Percentiles rank a stretch among this genome's conserved stretches.
Evolutionary conservation across 1,140 invertebrate genomes (phyloP).

Genomic region (Papilio xuthus): DNA sequence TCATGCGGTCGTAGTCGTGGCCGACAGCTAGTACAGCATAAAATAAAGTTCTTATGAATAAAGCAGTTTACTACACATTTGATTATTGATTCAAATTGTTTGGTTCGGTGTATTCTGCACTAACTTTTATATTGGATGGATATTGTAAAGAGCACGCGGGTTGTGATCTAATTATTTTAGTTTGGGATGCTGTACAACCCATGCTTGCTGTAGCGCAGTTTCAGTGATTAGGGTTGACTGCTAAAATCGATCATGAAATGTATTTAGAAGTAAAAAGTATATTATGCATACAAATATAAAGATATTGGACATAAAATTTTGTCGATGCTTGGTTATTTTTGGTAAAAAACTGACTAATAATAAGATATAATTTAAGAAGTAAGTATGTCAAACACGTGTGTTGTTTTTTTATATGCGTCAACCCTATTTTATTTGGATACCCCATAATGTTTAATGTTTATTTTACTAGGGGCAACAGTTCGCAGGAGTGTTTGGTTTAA

Average conservation of each 20-base stretch:
- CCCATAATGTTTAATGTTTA: constrained; percentile 53
- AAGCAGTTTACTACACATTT: neutral
- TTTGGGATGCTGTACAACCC: constrained; percentile 52
- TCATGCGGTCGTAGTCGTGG: no score
- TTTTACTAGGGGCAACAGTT: constrained; percentile 61
- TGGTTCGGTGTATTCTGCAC: neutral
- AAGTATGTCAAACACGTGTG: neutral
- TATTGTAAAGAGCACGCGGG: constrained; percentile 49
- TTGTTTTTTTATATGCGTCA: constrained; percentile 32
- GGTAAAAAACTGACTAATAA: neutral
- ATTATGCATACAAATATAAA: neutral
- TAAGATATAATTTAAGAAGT: neutral
- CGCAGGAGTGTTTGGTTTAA: constrained; percentile 61
- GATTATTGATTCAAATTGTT: constrained; percentile 19
- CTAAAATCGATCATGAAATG: constrained; percentile 19
- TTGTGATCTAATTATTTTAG: constrained; percentile 69
- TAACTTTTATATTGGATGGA: constrained; percentile 47
- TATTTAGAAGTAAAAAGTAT: neutral
- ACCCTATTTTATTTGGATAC: constrained; percentile 48
- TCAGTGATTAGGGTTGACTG: constrained; percentile 61
- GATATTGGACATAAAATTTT: neutral
- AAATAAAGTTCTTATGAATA: neutral
- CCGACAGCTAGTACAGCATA: neutral
- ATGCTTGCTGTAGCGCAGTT: constrained; percentile 53
- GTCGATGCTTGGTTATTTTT: neutral